phyloP scores from a whole-genome alignment of 2,113 vertebrate genomes.

The Ceyx cyanopectus region DNA sequence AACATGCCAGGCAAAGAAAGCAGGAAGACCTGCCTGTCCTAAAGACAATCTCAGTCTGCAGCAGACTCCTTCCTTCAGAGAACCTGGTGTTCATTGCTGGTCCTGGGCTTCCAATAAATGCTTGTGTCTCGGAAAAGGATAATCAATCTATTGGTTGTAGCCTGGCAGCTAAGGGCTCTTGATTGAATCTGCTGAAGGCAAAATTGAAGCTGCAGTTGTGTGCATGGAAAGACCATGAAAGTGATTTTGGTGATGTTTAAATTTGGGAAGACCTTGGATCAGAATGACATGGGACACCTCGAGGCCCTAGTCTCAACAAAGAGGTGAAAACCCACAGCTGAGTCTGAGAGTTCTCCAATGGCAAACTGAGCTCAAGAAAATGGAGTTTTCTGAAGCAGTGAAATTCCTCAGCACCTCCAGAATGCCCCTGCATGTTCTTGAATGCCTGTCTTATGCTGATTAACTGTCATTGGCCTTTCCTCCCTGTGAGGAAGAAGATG shows the following conservation, averaged over 20 bases:
- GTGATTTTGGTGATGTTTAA: not conserved
- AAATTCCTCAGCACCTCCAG: not conserved
- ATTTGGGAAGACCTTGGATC: not conserved
- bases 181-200: not conserved
- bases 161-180: not conserved
- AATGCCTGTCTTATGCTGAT: not conserved
- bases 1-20: not conserved
- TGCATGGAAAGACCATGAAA: not conserved
- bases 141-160: not conserved
- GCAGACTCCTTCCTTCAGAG: not conserved
- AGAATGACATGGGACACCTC: not conserved
- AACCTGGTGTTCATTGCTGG: not conserved
- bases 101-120: not conserved
- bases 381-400: not conserved
- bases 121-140: not conserved
- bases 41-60: not conserved
- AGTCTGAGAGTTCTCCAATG: not conserved
- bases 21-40: not conserved
- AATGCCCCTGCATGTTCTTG: not conserved
- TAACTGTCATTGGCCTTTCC: not conserved
- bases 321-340: not conserved
- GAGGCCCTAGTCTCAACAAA: not conserved
- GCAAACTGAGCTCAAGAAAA: not conserved
- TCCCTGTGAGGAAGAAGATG: not conserved
- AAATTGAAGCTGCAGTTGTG: not conserved